Evolutionary conservation across 2,113 vertebrate species (phyloP).

Genomic region (Hymenochirus boettgeri): DNA sequence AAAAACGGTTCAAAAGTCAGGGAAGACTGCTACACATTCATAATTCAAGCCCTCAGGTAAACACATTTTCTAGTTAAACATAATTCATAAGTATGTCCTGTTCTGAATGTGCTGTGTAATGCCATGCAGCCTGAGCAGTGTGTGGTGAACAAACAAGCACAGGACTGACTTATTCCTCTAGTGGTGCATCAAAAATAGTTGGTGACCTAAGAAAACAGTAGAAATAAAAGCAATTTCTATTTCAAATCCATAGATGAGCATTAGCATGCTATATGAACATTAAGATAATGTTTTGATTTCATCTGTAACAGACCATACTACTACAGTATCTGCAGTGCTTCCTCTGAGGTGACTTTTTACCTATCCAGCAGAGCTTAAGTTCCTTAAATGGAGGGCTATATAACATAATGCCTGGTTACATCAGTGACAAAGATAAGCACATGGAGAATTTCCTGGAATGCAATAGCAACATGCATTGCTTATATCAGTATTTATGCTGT

Average conservation of each 20-base stretch:
- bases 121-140: slow-evolving; percentile 1
- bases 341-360: no score
- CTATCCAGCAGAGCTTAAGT: no score
- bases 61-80: slow-evolving; percentile 36
- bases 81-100: slow-evolving; percentile 22
- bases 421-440: no score
- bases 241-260: background rate
- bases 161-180: background rate
- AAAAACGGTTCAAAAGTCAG: slow-evolving; percentile 34
- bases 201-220: background rate
- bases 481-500: no score
- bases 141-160: slow-evolving; percentile 12
- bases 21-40: slow-evolving; percentile 33
- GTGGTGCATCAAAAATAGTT: background rate
- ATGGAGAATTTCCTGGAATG: no score
- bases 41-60: slow-evolving; percentile 30
- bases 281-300: no score
- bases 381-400: no score
- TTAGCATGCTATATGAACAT: no score
- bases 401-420: no score
- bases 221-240: background rate
- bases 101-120: slow-evolving; percentile 9
- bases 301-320: no score
- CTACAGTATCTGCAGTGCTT: no score
- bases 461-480: no score